Percentiles rank a stretch among this genome's conserved stretches.
Conservation (phyloP, 1,140 invertebrate genomes). For the Nasonia giraulti region DNA sequence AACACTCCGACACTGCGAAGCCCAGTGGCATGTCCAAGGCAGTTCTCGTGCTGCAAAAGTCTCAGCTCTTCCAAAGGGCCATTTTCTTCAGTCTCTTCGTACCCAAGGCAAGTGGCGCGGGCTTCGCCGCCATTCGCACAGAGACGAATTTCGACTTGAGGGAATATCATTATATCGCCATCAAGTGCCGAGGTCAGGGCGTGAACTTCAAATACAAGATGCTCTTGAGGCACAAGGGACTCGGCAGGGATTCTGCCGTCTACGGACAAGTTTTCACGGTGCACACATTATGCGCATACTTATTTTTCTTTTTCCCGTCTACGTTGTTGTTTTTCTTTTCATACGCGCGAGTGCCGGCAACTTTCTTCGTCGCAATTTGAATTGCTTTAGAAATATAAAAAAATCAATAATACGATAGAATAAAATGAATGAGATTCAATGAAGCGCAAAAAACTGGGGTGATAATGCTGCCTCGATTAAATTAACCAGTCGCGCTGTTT, state of each 20-base stretch:
- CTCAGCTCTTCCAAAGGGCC: constrained; percentile 75
- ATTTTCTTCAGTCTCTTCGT: constrained; percentile 80
- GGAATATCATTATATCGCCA: constrained; percentile 72
- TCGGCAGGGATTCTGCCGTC: constrained; percentile 77
- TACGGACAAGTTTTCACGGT: constrained; percentile 81
- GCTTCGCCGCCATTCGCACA: constrained; percentile 78
- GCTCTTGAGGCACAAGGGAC: constrained; percentile 77
- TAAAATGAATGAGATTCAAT: neutral
- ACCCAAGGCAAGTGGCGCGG: constrained; percentile 79
- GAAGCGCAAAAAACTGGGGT: neutral
- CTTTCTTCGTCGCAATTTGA: no score
- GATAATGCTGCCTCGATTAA: no score
- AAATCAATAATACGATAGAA: no score
- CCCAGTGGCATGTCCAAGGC: constrained; percentile 79
- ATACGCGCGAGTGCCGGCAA: neutral
- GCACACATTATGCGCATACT: constrained; percentile 6
- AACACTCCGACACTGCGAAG: constrained; percentile 79
- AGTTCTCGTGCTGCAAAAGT: constrained; percentile 76
- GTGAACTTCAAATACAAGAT: constrained; percentile 76
- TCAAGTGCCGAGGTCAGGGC: constrained; percentile 78
- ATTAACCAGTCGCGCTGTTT: neutral
- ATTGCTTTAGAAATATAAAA: no score
- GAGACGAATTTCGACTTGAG: constrained; percentile 74
- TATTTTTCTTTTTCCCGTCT: no score
- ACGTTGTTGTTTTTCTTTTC: no score